A percentile compares a stretch with the other conserved stretches of the same genome.
These are phyloP conservation scores for Phortica variegata DNA, from an alignment of 1,140 invertebrate species.

Conservation along the genomic window DNA sequence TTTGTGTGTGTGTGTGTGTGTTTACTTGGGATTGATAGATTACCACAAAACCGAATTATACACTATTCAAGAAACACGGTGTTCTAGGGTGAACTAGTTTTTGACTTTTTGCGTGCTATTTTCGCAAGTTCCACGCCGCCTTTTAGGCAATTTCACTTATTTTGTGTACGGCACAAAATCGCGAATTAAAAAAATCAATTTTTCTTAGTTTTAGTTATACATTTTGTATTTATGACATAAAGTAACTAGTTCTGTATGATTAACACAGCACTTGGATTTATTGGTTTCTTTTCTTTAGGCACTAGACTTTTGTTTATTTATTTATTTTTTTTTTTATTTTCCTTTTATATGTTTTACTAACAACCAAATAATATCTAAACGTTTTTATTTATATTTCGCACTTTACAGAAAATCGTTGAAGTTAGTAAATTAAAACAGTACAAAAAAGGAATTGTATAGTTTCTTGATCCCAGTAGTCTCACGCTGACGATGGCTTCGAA, in stretches of 20 bases:
- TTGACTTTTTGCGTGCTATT: conserved; percentile 28
- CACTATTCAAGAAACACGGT: conserved; percentile 21
- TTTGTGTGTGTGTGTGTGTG: conserved; percentile 1
- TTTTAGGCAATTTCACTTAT: conserved; percentile 18
- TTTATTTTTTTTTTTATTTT: conserved; percentile 1
- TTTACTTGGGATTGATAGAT: conserved; percentile 3
- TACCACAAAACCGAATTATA: conserved; percentile 22
- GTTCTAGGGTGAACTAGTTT: conserved; percentile 21
- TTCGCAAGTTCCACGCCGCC: conserved; percentile 20
- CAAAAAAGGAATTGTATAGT: conserved; percentile 81
- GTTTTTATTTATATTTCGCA: conserved; percentile 18
- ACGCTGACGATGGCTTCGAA: conserved; percentile 75
- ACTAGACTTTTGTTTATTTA: not conserved
- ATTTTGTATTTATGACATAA: conserved; percentile 32
- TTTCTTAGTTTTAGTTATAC: conserved; percentile 8
- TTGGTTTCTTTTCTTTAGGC: not conserved
- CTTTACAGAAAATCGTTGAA: no score
- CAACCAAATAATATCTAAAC: conserved; percentile 53
- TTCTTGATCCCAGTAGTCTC: conserved; percentile 81
- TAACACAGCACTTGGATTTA: conserved; percentile 35
- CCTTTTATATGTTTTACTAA: conserved; percentile 32
- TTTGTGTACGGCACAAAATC: conserved; percentile 11
- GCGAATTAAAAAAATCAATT: conserved; percentile 4
- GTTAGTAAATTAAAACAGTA: conserved; percentile 77
- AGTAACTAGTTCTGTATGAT: conserved; percentile 25